Evolutionary conservation across 1,140 invertebrate genomes (phyloP), one percentile per base, ranked within the genome.

Genomic region (Drosophila simulans): DNA sequence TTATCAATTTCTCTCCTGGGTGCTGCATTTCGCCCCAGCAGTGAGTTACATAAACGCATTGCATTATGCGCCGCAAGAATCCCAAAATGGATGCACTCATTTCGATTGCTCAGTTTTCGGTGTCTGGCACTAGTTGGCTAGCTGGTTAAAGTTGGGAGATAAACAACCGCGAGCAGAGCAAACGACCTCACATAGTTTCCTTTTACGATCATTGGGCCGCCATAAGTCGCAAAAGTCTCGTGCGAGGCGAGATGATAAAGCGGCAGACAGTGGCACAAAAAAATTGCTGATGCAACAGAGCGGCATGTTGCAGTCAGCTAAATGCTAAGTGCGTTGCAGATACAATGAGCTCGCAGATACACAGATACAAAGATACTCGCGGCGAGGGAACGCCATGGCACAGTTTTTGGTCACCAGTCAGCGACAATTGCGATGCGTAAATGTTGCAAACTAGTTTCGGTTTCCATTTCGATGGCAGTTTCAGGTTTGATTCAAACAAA

Each of bases 141-240:
- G 31, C 12, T 13, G 34, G 10, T 63, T 58, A 43, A 60, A 60
- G 66, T 70, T 65, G 75, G 82, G 64, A 64, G 77, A 75, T 75
- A 71, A 71, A 54, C 34, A 70, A 27, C 59, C 37, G 31, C 31
- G 34, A 42, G 27, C 59, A 8, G 31, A 37, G 59, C 83, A 86
- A 79, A 88, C 83, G 83, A 86, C 83, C 83, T 86, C 83, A 88
- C 75, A 88, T 62, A 66, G 75, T 76, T 86, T 86, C 83, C 83
- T 83, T 86, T 88, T 86, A 77, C 15, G 64, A 72, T 80, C 70
- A 45, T 45, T 17, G 65, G 54, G 48, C 62, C 53, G 43, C 31
- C 74, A 43, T 65, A 68, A 52, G 83, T 79, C 84, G 83, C 83
- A 88, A 76, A 85, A 88, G 83, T 86, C 83, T 83, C 83, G 83